Percentiles rank a stretch among this genome's conserved stretches.
phyloP scores from a whole-genome alignment of 2,888 invertebrate genomes.

The Silvanus unidentatus region DNA sequence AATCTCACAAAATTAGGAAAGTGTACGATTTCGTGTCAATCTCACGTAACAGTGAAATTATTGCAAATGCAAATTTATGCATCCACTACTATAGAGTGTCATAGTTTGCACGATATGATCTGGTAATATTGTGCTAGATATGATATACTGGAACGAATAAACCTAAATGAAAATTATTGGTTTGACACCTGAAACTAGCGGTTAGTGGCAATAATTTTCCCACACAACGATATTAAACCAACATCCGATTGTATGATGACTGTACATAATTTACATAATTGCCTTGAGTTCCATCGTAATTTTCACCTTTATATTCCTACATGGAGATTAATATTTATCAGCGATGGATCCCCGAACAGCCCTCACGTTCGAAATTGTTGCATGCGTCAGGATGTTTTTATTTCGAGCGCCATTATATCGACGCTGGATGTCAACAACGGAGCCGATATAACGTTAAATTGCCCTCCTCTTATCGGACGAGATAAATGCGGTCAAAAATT shows the following conservation, averaged over 20 bases:
- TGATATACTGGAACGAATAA: conserved; percentile 4
- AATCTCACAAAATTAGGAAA: too few species aligned
- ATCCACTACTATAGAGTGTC: background rate
- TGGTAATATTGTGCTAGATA: conserved; percentile 2
- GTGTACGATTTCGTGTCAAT: too few species aligned
- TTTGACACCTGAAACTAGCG: conserved; percentile 9
- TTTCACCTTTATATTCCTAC: conserved; percentile 1
- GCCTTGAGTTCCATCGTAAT: conserved; percentile 5
- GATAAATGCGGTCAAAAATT: too few species aligned
- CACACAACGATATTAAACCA: conserved; percentile 4
- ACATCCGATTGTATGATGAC: conserved; percentile 8
- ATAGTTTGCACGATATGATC: background rate
- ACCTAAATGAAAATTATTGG: conserved; percentile 6
- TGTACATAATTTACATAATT: conserved; percentile 8
- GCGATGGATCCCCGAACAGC: too few species aligned
- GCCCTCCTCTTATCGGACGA: too few species aligned
- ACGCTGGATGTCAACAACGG: too few species aligned
- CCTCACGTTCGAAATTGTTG: too few species aligned
- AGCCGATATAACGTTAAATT: too few species aligned
- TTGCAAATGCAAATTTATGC: conserved; percentile 5
- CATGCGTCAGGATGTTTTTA: too few species aligned
- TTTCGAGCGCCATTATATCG: too few species aligned
- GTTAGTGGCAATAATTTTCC: conserved; percentile 6
- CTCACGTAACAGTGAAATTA: too few species aligned
- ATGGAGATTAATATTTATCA: too few species aligned